Base-by-base conservation (phyloP, 2,888 invertebrate genomes). In the Acrobasis repandana region DNA sequence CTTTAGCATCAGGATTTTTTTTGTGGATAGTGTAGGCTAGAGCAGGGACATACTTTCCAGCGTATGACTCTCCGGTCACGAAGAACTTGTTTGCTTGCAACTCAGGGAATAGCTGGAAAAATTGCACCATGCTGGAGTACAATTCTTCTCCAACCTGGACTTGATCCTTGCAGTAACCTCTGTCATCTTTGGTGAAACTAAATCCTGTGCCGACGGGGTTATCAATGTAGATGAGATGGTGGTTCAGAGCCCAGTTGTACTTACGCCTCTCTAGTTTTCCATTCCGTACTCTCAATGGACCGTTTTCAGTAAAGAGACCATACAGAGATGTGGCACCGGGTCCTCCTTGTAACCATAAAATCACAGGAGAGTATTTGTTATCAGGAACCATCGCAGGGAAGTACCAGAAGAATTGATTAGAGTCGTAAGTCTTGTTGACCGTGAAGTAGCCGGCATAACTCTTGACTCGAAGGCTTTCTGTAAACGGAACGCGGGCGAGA, bases 201-300 rank as follows among this genome's bases (percentile, higher is more conserved):
- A 96, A 98, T 0, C 98, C 98, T 2, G 97, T 96, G 1, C 98
- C 97, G 0, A 97, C 98, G 0, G 98, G 98, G 83, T 97, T 98
- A 82, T 98, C 98, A 61, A 98, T 96, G 80, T 97, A 98, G 60
- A 98, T 93, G 49, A 98, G 85, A 70, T 96, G 95, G 80, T 97
- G 96, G 10, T 94, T 94, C 48, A 93, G 86, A 61, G 95, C 95
- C 98, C 98, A 98, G 9, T 96, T 94, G 71, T 95, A 95, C 70
- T 96, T 94, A 48, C 97, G 93, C 66, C 94, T 87, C 67, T 92
- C 88, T 58, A 95, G 82, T 71, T 75, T 84, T 3, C 72, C 73
- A 15, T 79, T 75, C 6, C 82, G 72, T 0, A 89, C 88, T 69
- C 82, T 80, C 0, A 92, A 67, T 0, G 98, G 98, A 0, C 98